Conservation (phyloP, 2,113 vertebrate species). For the Climacteris rufus region DNA sequence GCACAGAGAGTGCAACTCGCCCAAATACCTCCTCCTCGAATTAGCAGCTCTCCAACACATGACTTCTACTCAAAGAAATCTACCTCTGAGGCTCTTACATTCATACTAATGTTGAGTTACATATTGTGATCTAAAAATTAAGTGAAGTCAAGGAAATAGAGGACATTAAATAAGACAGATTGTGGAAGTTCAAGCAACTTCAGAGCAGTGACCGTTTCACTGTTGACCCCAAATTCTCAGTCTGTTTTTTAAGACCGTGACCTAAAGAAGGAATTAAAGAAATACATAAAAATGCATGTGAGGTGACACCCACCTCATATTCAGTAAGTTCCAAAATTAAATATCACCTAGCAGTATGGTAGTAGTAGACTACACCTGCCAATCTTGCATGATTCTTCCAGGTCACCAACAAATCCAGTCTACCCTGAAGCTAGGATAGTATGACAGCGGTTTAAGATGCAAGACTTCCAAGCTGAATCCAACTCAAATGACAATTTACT, state of each 20-base stretch:
- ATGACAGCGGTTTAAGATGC: neutral
- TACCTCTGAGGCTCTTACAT: neutral
- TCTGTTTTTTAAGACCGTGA: neutral
- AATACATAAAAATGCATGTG: neutral
- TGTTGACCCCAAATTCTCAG: neutral
- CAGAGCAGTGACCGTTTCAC: neutral
- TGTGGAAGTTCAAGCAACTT: neutral
- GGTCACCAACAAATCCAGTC: neutral
- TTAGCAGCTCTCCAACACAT: neutral
- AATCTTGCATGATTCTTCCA: neutral
- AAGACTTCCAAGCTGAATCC: neutral
- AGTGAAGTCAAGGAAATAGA: neutral
- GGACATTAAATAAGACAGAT: neutral
- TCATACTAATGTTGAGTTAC: neutral
- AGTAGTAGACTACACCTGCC: neutral
- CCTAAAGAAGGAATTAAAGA: neutral
- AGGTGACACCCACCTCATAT: neutral
- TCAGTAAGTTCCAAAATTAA: neutral
- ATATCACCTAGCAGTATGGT: neutral
- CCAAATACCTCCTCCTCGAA: neutral
- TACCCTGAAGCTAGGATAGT: neutral
- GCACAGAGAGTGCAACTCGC: neutral
- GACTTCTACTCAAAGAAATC: neutral
- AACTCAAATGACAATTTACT: neutral
- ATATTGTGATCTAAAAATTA: neutral